Evolutionary conservation across 2,888 invertebrate species (phyloP).

Genomic region (Stenolophus ochropezus): DNA sequence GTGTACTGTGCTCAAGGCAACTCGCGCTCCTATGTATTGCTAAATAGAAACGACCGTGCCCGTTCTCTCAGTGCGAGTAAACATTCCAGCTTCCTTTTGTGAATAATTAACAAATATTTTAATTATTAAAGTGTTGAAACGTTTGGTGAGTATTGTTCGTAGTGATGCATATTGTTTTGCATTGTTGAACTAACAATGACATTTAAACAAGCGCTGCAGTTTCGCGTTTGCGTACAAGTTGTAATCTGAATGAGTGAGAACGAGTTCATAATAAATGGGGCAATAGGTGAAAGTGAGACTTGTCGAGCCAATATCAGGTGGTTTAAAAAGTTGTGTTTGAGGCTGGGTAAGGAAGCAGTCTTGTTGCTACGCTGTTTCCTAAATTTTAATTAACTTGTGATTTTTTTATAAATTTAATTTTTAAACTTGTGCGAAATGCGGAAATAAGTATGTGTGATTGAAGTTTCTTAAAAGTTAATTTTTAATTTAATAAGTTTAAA

Average conservation of each 20-base stretch:
- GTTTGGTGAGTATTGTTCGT: conserved; percentile 40
- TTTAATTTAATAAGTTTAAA: background rate
- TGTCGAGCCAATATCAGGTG: conserved; percentile 57
- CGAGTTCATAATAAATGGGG: conserved; percentile 68
- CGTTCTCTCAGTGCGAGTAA: conserved; percentile 27
- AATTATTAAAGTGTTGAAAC: conserved; percentile 45
- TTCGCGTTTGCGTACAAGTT: conserved; percentile 31
- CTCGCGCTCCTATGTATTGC: conserved; percentile 24
- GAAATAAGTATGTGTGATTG: conserved; percentile 17
- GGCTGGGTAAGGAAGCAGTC: conserved; percentile 50
- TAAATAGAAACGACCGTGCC: conserved; percentile 20
- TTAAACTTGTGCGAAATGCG: conserved; percentile 13
- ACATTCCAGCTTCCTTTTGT: background rate
- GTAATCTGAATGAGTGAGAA: conserved; percentile 57
- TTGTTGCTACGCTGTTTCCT: conserved; percentile 38
- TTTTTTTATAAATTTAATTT: background rate
- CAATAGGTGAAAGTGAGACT: conserved; percentile 71
- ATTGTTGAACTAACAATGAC: conserved; percentile 49
- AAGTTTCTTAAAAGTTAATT: background rate
- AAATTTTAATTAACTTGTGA: conserved; percentile 38
- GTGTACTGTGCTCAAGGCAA: conserved; percentile 58
- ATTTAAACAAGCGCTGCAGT: conserved; percentile 41
- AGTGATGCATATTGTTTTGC: conserved; percentile 20
- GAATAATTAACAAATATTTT: conserved; percentile 16
- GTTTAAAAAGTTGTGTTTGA: conserved; percentile 53